Conservation (phyloP, 2,797 vertebrate genomes). For the Gouania willdenowi region DNA sequence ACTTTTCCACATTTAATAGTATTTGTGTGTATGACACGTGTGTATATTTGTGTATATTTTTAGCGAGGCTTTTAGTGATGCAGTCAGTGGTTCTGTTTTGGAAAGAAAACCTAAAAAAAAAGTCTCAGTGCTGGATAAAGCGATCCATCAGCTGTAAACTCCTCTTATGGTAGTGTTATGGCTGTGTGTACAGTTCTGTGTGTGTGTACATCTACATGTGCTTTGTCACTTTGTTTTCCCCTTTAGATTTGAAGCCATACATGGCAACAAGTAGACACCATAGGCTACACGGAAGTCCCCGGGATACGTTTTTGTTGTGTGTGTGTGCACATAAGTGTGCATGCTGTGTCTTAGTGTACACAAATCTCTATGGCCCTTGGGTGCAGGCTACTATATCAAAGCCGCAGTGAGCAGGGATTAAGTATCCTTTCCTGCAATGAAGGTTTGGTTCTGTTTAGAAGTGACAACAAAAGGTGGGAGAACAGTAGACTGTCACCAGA, state of each 20-base stretch:
- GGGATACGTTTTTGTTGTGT: conserved; percentile 53
- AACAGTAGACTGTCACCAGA: conserved; percentile 66
- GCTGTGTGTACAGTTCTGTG: conserved; percentile 45
- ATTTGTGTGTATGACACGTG: conserved; percentile 14
- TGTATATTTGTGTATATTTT: conserved; percentile 36
- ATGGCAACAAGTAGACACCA: conserved; percentile 71
- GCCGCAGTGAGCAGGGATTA: conserved; percentile 67
- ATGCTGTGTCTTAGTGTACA: conserved; percentile 41
- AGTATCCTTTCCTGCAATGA: conserved; percentile 60
- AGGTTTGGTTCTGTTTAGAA: conserved; percentile 62
- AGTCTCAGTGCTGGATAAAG: conserved; percentile 47
- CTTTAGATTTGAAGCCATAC: conserved; percentile 70
- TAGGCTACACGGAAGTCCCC: conserved; percentile 54
- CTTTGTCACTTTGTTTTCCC: conserved; percentile 71
- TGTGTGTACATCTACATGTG: conserved; percentile 40
- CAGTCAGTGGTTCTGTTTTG: conserved; percentile 59
- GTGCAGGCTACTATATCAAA: conserved; percentile 75
- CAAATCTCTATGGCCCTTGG: conserved; percentile 55
- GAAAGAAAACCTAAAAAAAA: conserved; percentile 74
- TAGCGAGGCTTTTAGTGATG: conserved; percentile 35
- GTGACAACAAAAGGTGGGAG: conserved; percentile 66
- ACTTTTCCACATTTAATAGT: too few relatives aligned
- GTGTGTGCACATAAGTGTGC: conserved; percentile 26
- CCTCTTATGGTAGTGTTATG: conserved; percentile 76
- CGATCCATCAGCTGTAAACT: conserved; percentile 68